Evolutionary conservation across 2,888 invertebrate species (phyloP), one percentile per base, ranked within the genome.

Genomic region (Xanthia icteritia): DNA sequence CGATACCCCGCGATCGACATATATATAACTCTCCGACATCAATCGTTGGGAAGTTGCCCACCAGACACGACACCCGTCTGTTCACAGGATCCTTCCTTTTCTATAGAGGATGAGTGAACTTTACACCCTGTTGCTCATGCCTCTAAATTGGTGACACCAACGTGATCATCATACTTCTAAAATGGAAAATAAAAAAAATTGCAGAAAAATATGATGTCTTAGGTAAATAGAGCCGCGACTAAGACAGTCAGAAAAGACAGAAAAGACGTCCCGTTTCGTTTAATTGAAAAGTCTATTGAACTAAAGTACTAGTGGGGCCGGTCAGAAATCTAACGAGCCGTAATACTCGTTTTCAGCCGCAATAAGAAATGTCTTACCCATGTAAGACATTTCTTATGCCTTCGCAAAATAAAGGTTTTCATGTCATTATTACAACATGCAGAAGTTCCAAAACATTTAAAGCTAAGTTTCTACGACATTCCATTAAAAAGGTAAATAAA

Each of bases 401-500:
- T 58, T 31, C 60, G 1, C 0, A 67, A 58, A 68, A 60, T 36
- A n/a, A 2, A 67, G 11, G 5, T 67, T 23, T n/a, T n/a, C n/a
- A n/a, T n/a, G n/a, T n/a, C 54, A 31, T 66, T 66, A 45, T 45
- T 45, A 0, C 13, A 23, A 31, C 15, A 31, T 31, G 51, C 31
- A 31, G 4, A 66, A 48, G 20, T 2, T n/a, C 5, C 9, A 54
- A 54, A 54, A 9, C 20, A 20, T 45, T 64, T 39, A 23, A 17
- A 54, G 36, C 0, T 13, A 48, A 17, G 15, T 65, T 13, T 31
- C 17, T 8, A 31, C 17, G 23, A 48, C 6, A 51, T 66, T 65
- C 36, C 8, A 42, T 66, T 54, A 42, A 45, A 54, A 76, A 61
- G 13, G 15, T 15, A 51, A 36, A 60, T 54, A 82, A 27, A 79